Evolutionary conservation across 2,888 invertebrate genomes (phyloP).

Genomic region (Lacanobia oleracea): DNA sequence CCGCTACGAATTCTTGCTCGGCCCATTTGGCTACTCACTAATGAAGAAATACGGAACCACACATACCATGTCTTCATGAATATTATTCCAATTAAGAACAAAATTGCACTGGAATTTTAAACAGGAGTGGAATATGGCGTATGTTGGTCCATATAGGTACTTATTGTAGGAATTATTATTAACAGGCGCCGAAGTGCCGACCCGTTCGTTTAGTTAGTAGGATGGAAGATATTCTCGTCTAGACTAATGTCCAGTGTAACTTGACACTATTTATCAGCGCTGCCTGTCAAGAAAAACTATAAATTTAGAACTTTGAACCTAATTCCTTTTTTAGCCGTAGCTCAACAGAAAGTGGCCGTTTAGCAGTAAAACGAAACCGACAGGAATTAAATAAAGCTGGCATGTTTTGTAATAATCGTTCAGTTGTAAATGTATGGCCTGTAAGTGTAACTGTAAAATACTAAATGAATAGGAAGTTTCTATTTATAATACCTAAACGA

Average conservation of each 20-base stretch:
- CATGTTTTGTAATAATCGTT: conserved; percentile 23
- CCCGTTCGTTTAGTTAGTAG: conserved; percentile 1
- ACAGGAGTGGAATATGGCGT: neutral
- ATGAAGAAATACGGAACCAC: conserved; percentile 21
- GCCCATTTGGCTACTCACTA: conserved; percentile 6
- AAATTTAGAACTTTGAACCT: neutral
- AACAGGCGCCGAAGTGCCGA: conserved; percentile 48
- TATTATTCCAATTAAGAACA: conserved; percentile 17
- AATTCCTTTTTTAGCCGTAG: neutral
- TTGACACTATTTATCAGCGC: neutral
- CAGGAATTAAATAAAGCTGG: conserved; percentile 5
- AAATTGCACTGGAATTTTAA: conserved; percentile 40
- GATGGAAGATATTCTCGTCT: conserved; percentile 44
- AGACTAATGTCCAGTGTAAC: conserved; percentile 16
- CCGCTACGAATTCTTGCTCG: neutral
- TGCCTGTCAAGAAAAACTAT: neutral
- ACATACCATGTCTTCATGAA: conserved; percentile 12
- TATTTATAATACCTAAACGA: conserved; percentile 16
- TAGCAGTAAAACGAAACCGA: neutral
- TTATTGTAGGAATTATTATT: conserved; percentile 28
- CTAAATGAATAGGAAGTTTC: conserved; percentile 28
- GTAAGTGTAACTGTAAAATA: too few relatives aligned
- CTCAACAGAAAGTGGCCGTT: conserved; percentile 6
- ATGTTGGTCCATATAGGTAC: neutral
- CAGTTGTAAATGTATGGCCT: conserved; percentile 5